Base-by-base conservation (phyloP, 30 jellyfish, hydroid and myxozoan species). In the Hydractinia echinata region DNA sequence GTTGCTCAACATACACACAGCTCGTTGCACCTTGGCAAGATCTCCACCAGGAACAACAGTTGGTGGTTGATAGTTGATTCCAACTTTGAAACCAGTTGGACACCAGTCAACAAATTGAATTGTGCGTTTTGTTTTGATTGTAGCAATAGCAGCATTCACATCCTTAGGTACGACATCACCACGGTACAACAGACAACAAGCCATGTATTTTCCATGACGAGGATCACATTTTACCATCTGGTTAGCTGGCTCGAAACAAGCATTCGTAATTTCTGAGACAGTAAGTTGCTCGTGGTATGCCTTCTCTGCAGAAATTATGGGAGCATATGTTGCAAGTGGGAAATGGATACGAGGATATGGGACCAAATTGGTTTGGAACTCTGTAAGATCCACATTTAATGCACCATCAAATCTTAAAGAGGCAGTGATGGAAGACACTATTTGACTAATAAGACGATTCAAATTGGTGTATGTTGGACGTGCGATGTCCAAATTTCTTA, bases 331-430 rank as follows among this genome's bases (percentile, higher is more conserved):
- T 49, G 96, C 98, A 51, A 91, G 86, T 30, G 44, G 44, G 44
- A 30, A 30, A 30, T 30, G 44, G 44, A 30, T 30, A 30, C 44
- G 44, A 30, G 98, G 98, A 64, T 91, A 91, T 51, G 98, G 98
- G 55, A 91, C 98, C 79, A 91, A 76, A 72, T 91, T 91, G 67
- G 98, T 91, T 66, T 91, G 98, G 78, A 91, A 87, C 72, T 91
- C 98, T 2, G 96, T 91, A 14, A 91, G 95, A 62, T 91, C 98
- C 30, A 91, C 98, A 72, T 91, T 91, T 67, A 91, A 86, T 30
- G 97, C 92, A 64, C 97, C 97, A 53, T 90, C 97, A 70, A 90
- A 90, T 60, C 97, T 87, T 53, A 90, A 91, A 9, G 97, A 90
- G 69, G 97, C 97, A 51, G 97, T 90, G 84, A 90, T 90, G n/a